phyloP scores from a whole-genome alignment of 2,797 vertebrate genomes.

The Microctenopoma steveboyesi region DNA sequence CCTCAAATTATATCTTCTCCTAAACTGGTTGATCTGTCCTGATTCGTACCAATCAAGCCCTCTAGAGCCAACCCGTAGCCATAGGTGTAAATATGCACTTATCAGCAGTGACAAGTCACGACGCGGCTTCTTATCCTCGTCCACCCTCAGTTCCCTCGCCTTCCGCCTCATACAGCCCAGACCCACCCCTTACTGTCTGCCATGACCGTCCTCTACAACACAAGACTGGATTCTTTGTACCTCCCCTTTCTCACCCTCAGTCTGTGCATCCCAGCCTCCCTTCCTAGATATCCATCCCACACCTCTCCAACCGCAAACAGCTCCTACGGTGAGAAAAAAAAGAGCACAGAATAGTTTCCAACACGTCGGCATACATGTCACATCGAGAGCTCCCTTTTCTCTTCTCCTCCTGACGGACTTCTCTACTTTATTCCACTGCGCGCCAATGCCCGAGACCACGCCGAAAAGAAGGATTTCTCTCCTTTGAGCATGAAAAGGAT shows the following conservation, averaged over 20 bases:
- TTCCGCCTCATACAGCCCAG: conserved; percentile 70
- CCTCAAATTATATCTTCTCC: neutral
- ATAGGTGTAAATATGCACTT: conserved; percentile 39
- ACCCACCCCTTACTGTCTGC: conserved; percentile 82
- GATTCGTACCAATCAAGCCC: conserved; percentile 17
- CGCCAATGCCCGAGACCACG: conserved; percentile 86
- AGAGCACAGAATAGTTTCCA: conserved; percentile 64
- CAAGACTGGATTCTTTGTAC: conserved; percentile 81
- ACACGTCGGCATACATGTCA: conserved; percentile 74
- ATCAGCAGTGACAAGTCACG: conserved; percentile 70
- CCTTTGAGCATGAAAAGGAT: conserved; percentile 96
- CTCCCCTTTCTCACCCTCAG: conserved; percentile 83
- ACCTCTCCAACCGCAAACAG: conserved; percentile 75
- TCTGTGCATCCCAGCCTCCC: conserved; percentile 76
- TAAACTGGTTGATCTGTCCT: neutral
- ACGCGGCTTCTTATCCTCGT: conserved; percentile 59
- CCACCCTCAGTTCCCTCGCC: conserved; percentile 60
- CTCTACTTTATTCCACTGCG: conserved; percentile 69
- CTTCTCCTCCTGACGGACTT: conserved; percentile 71
- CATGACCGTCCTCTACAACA: conserved; percentile 80
- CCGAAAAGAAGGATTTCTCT: conserved; percentile 87
- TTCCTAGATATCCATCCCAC: conserved; percentile 77
- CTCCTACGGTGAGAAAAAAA: conserved; percentile 58
- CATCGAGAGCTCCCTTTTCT: conserved; percentile 55
- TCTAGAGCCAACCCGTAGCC: neutral